A percentile compares a stretch with the other conserved stretches of the same genome.
These are phyloP conservation scores for Seriola rivoliana DNA, from an alignment of 2,113 vertebrate genomes.

Conservation along the genomic window DNA sequence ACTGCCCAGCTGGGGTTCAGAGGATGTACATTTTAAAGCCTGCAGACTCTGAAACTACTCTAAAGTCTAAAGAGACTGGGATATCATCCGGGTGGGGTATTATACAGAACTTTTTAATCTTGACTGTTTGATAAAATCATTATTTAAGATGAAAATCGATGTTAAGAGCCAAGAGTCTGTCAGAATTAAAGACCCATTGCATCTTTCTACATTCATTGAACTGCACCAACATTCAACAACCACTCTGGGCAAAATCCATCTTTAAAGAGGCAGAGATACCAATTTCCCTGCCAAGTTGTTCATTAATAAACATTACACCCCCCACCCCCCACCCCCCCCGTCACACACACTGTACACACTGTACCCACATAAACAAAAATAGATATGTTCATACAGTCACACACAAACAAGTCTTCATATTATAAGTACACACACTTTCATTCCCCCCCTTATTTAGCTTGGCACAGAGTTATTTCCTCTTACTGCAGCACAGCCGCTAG, in stretches of 20 bases:
- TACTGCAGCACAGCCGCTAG: not conserved
- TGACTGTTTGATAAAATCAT: not conserved
- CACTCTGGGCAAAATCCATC: not conserved
- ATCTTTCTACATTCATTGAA: not conserved
- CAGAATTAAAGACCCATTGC: not conserved
- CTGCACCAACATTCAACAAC: slow-evolving; percentile 8
- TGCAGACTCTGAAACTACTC: not conserved
- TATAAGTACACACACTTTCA: slow-evolving; percentile 23
- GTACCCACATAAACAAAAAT: slow-evolving; percentile 6
- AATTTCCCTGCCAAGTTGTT: not conserved
- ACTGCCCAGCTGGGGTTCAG: not conserved
- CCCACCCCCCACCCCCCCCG: not conserved
- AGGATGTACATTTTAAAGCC: not conserved
- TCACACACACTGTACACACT: not conserved
- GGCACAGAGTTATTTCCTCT: slow-evolving; percentile 29
- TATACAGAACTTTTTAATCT: not conserved
- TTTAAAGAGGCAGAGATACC: not conserved
- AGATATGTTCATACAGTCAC: slow-evolving; percentile 1
- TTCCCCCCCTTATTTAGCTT: slow-evolving; percentile 28
- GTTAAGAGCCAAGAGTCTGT: not conserved
- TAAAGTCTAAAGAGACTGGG: not conserved
- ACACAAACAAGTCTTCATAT: slow-evolving; percentile 14
- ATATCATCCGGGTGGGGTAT: not conserved
- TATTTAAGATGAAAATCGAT: not conserved
- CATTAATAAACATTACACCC: not conserved